Evolutionary conservation across 2,888 invertebrate genomes (phyloP), one percentile per base, ranked within the genome.

Genomic region (Drosophila fungiperda): DNA sequence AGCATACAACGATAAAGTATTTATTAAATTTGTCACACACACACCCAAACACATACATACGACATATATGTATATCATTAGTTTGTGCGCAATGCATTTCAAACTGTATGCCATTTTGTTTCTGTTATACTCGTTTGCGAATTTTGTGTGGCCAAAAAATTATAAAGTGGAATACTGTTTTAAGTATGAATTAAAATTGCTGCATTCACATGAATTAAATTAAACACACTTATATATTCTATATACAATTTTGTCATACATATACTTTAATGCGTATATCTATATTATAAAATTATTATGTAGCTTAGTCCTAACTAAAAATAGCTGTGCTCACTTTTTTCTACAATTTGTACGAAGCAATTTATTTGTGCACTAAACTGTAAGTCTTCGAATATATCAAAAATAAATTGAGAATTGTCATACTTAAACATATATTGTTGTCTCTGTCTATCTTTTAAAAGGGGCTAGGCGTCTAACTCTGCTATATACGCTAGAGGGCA

Each of bases 331-430:
- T 69, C 65, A 48, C 48, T 83, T 83, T 86, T 83, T 82, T 82
- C 87, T 86, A 83, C 77, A 53, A 75, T 89, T 89, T 89, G 66
- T 89, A 87, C 85, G 89, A 74, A 74, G 78, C 81, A 60, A 66
- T 67, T 62, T 64, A 68, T 67, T 59, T 64, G 62, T 80, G 79
- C 73, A 78, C 68, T 62, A 78, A 77, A 67, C 42, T 64, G 33
- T 82, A 87, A 87, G 79, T 75, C 82, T 77, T 77, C 80, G 77
- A 82, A 72, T 83, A 83, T 88, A 83, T 83, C 80, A 88, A 86
- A 86, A 88, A 86, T 78, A 87, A 87, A 73, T 55, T 72, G 65
- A 50, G 74, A 77, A 64, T 73, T 71, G 78, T 78, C 73, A 82
- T 69, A 74, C 65, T 55, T 71, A 76, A 23, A 45, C 8, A 23